A percentile compares a stretch with the other conserved stretches of the same genome.
phyloP scores from a whole-genome alignment of 2,113 vertebrate genomes.

The Clinocottus analis region DNA sequence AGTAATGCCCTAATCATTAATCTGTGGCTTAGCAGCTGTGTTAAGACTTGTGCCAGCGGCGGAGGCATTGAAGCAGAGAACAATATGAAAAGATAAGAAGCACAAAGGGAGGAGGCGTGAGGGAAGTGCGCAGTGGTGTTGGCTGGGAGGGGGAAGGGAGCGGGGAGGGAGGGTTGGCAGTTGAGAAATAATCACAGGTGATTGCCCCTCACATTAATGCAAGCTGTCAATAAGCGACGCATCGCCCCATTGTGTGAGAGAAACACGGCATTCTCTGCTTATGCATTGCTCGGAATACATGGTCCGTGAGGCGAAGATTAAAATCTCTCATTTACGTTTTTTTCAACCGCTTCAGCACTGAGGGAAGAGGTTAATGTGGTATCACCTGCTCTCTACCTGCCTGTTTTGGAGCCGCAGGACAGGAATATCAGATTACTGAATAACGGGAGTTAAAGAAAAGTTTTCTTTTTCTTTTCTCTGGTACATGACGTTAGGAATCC shows the following conservation, averaged over 20 bases:
- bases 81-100: slow-evolving; percentile 78
- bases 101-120: slow-evolving; percentile 54
- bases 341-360: slow-evolving; percentile 68
- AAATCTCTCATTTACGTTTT: slow-evolving; percentile 81
- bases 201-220: slow-evolving; percentile 71
- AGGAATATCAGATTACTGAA: slow-evolving; percentile 78
- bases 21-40: slow-evolving; percentile 72
- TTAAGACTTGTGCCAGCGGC: slow-evolving; percentile 79
- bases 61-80: slow-evolving; percentile 71
- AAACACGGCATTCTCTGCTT: slow-evolving; percentile 44
- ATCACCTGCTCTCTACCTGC: slow-evolving; percentile 74
- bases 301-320: slow-evolving; percentile 77
- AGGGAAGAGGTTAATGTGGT: slow-evolving; percentile 74
- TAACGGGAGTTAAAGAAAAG: slow-evolving; percentile 34
- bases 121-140: slow-evolving; percentile 26
- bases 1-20: slow-evolving; percentile 76
- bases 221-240: slow-evolving; percentile 78
- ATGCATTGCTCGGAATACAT: slow-evolving; percentile 65
- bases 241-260: slow-evolving; percentile 61
- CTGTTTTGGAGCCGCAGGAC: slow-evolving; percentile 73
- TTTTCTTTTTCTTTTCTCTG: slow-evolving; percentile 36
- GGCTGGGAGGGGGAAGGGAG: too few species aligned
- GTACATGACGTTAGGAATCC: slow-evolving; percentile 60
- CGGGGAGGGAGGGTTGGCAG: slow-evolving; percentile 61
- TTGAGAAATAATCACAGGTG: slow-evolving; percentile 74